Percentiles rank a stretch among this genome's conserved stretches.
Conservation (phyloP, 1,140 invertebrate species). For the Andricus grossulariae region DNA sequence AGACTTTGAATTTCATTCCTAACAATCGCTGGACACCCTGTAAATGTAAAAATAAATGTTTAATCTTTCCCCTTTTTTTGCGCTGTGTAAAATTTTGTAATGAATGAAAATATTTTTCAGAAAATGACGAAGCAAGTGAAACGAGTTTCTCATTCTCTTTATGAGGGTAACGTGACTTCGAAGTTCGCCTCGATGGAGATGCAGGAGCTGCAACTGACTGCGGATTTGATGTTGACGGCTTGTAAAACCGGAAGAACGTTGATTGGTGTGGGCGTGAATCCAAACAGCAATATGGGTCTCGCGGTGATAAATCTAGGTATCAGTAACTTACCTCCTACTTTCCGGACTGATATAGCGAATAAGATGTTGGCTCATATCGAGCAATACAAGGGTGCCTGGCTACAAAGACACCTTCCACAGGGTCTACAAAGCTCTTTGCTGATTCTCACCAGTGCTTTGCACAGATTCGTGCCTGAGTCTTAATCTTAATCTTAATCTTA, state of each 20-base stretch:
- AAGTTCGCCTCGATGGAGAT: conserved; percentile 75
- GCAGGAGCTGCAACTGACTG: conserved; percentile 78
- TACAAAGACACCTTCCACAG: conserved; percentile 76
- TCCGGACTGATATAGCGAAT: conserved; percentile 82
- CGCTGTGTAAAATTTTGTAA: conserved; percentile 35
- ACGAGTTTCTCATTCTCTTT: conserved; percentile 75
- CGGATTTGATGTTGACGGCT: conserved; percentile 80
- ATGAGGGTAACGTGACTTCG: conserved; percentile 71
- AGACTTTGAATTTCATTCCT: too few relatives aligned
- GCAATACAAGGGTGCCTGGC: conserved; percentile 78
- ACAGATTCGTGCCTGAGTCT: conserved; percentile 76
- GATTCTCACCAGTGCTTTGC: conserved; percentile 76
- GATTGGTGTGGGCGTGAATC: conserved; percentile 79
- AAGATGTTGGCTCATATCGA: conserved; percentile 79
- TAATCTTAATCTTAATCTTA: conserved; percentile 48
- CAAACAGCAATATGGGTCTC: conserved; percentile 79
- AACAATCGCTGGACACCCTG: too few relatives aligned
- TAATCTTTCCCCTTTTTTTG: too few relatives aligned
- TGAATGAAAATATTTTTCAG: conserved; percentile 65
- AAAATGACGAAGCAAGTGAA: conserved; percentile 80
- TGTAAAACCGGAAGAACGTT: conserved; percentile 80
- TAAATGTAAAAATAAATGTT: too few relatives aligned
- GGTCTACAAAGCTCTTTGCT: conserved; percentile 77
- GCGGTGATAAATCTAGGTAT: conserved; percentile 81
- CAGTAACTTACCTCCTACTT: conserved; percentile 79